Evolutionary conservation across 2,113 vertebrate genomes (phyloP).

Genomic region (Falco punctatus): DNA sequence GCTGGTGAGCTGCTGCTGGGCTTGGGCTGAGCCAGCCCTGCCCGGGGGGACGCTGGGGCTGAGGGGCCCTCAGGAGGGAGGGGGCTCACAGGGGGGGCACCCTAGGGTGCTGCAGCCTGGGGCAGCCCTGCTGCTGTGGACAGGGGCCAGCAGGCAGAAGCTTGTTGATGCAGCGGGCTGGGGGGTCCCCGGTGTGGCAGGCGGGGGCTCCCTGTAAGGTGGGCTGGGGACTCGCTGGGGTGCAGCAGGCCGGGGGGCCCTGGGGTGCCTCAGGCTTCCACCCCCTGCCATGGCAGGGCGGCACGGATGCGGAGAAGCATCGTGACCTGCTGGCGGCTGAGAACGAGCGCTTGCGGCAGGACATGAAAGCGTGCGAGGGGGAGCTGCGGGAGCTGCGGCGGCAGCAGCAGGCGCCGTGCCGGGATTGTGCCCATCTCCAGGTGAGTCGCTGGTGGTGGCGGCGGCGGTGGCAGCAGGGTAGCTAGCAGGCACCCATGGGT

Average conservation of each 20-base stretch:
- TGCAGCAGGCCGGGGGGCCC: neutral
- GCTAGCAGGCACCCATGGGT: rapidly evolving
- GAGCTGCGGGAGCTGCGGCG: slow-evolving; percentile 73
- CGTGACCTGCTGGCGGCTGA: slow-evolving; percentile 88
- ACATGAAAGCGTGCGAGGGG: slow-evolving; percentile 81
- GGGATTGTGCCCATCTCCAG: slow-evolving; percentile 80
- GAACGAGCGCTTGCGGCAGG: slow-evolving; percentile 88
- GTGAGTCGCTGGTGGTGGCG: neutral
- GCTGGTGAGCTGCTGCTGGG: slow-evolving; percentile 76
- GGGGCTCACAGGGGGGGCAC: rapidly evolving
- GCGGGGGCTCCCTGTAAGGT: neutral
- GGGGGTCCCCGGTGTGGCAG: no score
- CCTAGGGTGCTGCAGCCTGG: neutral
- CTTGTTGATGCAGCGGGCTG: neutral
- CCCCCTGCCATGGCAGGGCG: slow-evolving; percentile 71
- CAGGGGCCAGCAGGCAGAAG: neutral
- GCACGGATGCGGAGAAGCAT: slow-evolving; percentile 92
- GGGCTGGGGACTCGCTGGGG: neutral
- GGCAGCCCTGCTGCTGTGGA: no score
- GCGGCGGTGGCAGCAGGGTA: rapidly evolving
- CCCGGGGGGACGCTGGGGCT: rapidly evolving
- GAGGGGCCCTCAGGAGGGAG: neutral
- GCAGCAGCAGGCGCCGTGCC: slow-evolving; percentile 49
- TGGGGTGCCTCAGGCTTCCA: rapidly evolving
- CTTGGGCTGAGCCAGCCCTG: neutral